Base-by-base conservation (phyloP, 2,113 vertebrate species). In the Hyla sarda region DNA sequence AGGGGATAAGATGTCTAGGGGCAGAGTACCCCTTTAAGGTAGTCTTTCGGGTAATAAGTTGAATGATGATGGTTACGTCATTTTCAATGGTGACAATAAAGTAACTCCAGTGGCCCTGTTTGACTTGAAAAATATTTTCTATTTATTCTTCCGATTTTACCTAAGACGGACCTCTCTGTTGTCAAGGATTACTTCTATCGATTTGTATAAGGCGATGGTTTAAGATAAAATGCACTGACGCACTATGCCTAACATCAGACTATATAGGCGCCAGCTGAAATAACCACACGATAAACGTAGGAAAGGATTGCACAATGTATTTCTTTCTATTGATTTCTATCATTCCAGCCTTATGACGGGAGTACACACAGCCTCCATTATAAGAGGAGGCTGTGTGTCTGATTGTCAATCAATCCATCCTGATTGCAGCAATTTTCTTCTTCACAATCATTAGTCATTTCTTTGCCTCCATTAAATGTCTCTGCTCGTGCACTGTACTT, bases 401-500 rank as follows among this genome's bases (percentile, higher is more conserved):
- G 74, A 85, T 85, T 85, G 60, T 71, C 58, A 85, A 85, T 85
- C 84, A 69, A 69, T 78, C 47, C 28, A 28, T 14, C 75, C 41
- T 85, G 75, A 79, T 78, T 85, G 75, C 75, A 25, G 75, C 60
- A 79, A 78, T 84, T 74, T 75, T 75, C 28, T 58, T 45, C 71
- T 75, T 84, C 52, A 56, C 71, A 45, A 58, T 28, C 71, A 84
- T 73, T 83, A 73, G 69, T 74, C 52, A 60, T 75, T 54, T 23
- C 71, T 45, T 60, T 52, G 8, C 82, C 82, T 74, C n/a, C n/a
- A 45, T 69, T 50, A 23, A 82, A 69, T 48, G n/a, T 50, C 34
- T 75, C 13, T 45, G 78, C 78, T 45, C 23, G 5, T 65, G 37
- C 37, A 47, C 41, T 65, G 37, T 62, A 47, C 65, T 81, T 16